phyloP scores from a whole-genome alignment of 2,888 invertebrate species.

The Meta bourneti region DNA sequence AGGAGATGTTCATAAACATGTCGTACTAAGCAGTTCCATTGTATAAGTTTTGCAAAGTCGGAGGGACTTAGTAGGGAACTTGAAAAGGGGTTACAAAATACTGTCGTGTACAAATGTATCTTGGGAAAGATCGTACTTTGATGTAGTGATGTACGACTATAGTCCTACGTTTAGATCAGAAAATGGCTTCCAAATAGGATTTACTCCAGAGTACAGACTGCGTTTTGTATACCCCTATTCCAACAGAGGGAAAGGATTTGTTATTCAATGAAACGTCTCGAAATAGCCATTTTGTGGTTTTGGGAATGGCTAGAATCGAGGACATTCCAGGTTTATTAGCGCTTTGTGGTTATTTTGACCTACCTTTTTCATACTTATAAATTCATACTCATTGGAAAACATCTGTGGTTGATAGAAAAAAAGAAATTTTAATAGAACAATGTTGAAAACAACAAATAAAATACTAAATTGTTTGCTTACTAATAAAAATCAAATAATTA shows the following conservation, averaged over 20 bases:
- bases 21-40: neutral
- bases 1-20: conserved; percentile 14
- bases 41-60: neutral
- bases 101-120: neutral
- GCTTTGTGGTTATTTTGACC: too few species aligned
- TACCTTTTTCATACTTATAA: too few species aligned
- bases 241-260: neutral
- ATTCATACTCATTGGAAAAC: too few species aligned
- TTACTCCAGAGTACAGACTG: neutral
- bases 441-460: too few species aligned
- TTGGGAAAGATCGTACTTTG: neutral
- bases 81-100: conserved; percentile 7
- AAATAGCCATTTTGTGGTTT: neutral
- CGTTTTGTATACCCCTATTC: neutral
- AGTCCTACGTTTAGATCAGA: neutral
- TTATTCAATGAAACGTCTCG: neutral
- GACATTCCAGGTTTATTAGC: too few species aligned
- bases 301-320: too few species aligned
- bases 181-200: neutral
- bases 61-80: neutral
- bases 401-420: too few species aligned
- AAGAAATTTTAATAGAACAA: too few species aligned
- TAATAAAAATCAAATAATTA: too few species aligned
- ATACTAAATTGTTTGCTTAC: too few species aligned
- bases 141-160: neutral